Evolutionary conservation across 2,113 vertebrate species (phyloP).

Genomic region (Vimba vimba): DNA sequence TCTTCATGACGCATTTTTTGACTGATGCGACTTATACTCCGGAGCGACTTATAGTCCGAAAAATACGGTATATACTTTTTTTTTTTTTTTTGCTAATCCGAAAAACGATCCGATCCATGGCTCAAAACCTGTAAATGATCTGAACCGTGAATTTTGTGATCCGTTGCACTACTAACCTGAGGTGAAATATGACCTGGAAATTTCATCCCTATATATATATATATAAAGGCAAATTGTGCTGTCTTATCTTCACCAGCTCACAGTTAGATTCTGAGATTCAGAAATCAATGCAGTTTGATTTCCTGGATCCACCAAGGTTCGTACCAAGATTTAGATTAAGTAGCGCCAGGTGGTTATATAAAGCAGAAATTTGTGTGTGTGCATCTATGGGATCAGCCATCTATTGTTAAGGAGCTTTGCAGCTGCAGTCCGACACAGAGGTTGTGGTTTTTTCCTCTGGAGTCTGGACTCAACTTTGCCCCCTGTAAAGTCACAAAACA

Average conservation of each 20-base stretch:
- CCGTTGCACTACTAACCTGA: not conserved
- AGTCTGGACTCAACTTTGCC: conserved; percentile 64
- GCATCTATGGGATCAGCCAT: conserved; percentile 1
- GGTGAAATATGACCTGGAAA: not conserved
- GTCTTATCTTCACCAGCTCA: not conserved
- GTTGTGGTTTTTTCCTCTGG: not conserved
- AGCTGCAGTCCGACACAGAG: conserved; percentile 44
- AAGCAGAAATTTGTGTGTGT: conserved; percentile 2
- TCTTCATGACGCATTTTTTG: too few species aligned
- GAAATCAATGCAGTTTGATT: conserved; percentile 8
- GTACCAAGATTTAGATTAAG: conserved; percentile 19
- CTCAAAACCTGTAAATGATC: too few species aligned
- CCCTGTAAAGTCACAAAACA: conserved; percentile 41
- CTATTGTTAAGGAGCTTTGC: conserved; percentile 26
- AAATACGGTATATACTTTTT: too few species aligned
- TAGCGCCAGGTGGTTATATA: conserved; percentile 16
- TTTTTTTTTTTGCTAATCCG: too few species aligned
- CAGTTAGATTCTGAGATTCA: not conserved
- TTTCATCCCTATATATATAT: not conserved
- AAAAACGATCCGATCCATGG: too few species aligned
- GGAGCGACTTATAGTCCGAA: too few species aligned
- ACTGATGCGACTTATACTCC: too few species aligned
- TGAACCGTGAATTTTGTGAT: too few species aligned
- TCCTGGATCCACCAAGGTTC: too few species aligned
- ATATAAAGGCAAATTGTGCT: not conserved